Evolutionary conservation across 2,113 vertebrate species (phyloP).

Genomic region (Spizaetus ornatus): DNA sequence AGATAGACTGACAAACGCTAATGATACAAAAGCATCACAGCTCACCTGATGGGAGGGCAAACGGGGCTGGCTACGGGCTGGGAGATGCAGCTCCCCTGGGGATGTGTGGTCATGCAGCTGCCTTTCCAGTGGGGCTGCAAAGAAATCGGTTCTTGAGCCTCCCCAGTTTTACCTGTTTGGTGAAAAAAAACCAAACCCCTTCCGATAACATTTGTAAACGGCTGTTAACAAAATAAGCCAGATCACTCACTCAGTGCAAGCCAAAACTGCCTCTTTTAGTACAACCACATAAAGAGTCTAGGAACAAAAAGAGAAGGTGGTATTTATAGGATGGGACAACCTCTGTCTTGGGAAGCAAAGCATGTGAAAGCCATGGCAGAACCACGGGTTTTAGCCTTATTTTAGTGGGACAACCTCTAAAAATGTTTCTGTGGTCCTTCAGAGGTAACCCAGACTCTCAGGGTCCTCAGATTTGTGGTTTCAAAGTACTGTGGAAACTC

Average conservation of each 20-base stretch:
- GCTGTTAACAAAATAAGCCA: not conserved
- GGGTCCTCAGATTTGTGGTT: not conserved
- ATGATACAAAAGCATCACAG: not conserved
- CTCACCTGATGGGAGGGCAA: not conserved
- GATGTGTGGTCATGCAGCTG: accelerated
- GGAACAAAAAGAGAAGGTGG: not conserved
- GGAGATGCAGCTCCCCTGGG: not conserved
- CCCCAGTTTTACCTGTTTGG: not conserved
- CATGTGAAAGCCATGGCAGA: not conserved
- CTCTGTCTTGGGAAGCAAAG: not conserved
- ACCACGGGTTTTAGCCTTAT: not conserved
- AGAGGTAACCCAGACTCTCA: not conserved
- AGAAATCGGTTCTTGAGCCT: not conserved
- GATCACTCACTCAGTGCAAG: not conserved
- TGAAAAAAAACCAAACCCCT: not conserved
- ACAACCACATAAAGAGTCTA: not conserved
- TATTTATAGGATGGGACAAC: not conserved
- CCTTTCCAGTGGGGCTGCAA: not conserved
- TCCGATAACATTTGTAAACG: accelerated
- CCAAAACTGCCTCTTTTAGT: not conserved
- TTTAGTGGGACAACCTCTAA: not conserved
- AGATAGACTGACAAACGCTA: not conserved
- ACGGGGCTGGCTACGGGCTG: accelerated
- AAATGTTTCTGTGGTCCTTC: not conserved
- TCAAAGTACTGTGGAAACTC: not conserved